Evolutionary conservation across 2,797 vertebrate species (phyloP).

Genomic region (Poecilia wingei): DNA sequence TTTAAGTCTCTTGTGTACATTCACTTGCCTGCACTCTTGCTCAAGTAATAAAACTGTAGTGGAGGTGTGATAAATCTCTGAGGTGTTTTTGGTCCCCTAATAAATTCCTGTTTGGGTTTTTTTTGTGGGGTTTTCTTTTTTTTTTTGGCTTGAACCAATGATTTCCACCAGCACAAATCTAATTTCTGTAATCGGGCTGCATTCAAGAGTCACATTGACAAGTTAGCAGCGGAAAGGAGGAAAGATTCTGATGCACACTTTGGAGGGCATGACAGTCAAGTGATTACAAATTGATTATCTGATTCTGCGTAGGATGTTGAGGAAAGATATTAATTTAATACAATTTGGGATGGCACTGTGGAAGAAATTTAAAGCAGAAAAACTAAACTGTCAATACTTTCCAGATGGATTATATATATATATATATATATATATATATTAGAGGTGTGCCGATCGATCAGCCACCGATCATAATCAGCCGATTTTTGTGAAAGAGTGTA

Average conservation of each 20-base stretch:
- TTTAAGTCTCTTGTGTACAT: slow-evolving; percentile 32
- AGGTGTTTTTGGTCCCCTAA: slow-evolving; percentile 19
- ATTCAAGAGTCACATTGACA: not conserved
- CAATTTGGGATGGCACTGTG: not conserved
- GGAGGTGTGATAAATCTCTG: slow-evolving; percentile 24
- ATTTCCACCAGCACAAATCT: not conserved
- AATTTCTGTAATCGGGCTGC: not conserved
- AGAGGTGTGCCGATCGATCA: no score
- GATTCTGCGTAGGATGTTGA: not conserved
- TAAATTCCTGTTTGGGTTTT: slow-evolving; percentile 13
- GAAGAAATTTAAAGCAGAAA: not conserved
- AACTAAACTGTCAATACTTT: not conserved
- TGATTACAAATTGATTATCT: no score
- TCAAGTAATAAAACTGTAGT: slow-evolving; percentile 23
- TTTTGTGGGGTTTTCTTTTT: not conserved
- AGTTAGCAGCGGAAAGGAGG: not conserved
- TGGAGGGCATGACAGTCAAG: not conserved
- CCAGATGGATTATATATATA: not conserved
- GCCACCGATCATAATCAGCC: no score
- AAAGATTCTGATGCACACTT: not conserved
- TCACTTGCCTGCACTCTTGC: slow-evolving; percentile 22
- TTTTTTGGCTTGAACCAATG: not conserved
- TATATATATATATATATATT: no score
- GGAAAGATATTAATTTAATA: not conserved
- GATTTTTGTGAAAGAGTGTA: no score